A percentile compares a stretch with the other conserved stretches of the same genome.
phyloP scores from a whole-genome alignment of 2,797 vertebrate genomes.

The Adelosebastes latens region DNA sequence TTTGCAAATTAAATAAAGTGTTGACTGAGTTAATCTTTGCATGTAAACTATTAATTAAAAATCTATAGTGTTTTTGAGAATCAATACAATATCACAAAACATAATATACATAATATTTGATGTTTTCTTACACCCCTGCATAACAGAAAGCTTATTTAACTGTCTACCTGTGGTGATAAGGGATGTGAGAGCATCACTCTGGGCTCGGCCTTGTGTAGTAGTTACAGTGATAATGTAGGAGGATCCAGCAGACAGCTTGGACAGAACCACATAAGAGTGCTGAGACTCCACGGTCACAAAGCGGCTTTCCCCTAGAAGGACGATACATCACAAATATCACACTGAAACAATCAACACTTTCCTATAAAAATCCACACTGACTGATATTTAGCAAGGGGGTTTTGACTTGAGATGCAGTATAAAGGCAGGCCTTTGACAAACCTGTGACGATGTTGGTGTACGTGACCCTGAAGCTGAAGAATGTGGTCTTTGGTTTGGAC shows the following conservation, averaged over 20 bases:
- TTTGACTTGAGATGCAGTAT: background rate
- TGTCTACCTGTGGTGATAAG: conserved; percentile 85
- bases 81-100: no score
- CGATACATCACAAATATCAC: background rate
- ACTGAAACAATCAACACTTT: background rate
- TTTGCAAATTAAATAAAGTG: no score
- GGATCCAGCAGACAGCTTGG: conserved; percentile 78
- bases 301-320: conserved; percentile 82
- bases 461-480: conserved; percentile 86
- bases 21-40: no score
- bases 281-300: conserved; percentile 77
- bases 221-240: conserved; percentile 83
- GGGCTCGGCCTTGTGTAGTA: conserved; percentile 75
- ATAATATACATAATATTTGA: no score
- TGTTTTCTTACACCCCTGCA: no score
- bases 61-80: no score
- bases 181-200: conserved; percentile 85
- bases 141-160: background rate
- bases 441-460: conserved; percentile 87
- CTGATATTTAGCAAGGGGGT: background rate
- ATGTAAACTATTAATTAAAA: no score
- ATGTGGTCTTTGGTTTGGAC: conserved; percentile 80
- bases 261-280: conserved; percentile 76
- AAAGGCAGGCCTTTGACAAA: conserved; percentile 43
- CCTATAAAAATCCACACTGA: background rate